phyloP scores from a whole-genome alignment of 2,888 invertebrate genomes.

The Chironomus tentans region DNA sequence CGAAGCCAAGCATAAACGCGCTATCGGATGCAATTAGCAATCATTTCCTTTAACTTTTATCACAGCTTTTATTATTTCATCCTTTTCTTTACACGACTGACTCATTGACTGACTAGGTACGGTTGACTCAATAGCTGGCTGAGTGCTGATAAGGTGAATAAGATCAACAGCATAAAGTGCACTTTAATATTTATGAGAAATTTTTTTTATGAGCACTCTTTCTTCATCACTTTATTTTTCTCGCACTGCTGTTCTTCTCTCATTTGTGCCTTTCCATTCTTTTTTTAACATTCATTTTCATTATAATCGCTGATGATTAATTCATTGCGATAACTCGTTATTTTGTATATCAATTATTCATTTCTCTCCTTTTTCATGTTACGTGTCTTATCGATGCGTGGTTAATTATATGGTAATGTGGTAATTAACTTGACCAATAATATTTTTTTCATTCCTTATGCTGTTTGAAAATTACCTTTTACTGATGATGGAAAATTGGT shows the following conservation, averaged over 20 bases:
- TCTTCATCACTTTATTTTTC: neutral
- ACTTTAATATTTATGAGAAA: neutral
- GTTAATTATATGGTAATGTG: constrained; percentile 6
- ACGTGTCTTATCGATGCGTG: constrained; percentile 17
- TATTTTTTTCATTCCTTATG: no score
- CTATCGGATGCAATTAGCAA: no score
- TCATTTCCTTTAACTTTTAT: no score
- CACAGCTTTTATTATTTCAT: no score
- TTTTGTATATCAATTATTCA: neutral
- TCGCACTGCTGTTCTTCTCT: neutral
- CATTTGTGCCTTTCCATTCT: no score
- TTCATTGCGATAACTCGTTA: neutral
- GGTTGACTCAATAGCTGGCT: neutral
- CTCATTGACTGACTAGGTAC: neutral
- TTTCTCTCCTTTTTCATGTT: neutral
- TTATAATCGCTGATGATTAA: neutral
- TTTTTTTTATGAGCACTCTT: neutral
- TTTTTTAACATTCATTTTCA: neutral
- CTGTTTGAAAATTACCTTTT: no score
- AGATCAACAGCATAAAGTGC: constrained; percentile 14
- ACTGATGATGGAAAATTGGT: no score
- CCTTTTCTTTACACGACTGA: no score
- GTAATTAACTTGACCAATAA: neutral
- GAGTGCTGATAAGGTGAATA: constrained; percentile 5
- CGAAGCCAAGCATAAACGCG: no score